phyloP scores from a whole-genome alignment of 2,113 vertebrate genomes.

The Numenius arquata region DNA sequence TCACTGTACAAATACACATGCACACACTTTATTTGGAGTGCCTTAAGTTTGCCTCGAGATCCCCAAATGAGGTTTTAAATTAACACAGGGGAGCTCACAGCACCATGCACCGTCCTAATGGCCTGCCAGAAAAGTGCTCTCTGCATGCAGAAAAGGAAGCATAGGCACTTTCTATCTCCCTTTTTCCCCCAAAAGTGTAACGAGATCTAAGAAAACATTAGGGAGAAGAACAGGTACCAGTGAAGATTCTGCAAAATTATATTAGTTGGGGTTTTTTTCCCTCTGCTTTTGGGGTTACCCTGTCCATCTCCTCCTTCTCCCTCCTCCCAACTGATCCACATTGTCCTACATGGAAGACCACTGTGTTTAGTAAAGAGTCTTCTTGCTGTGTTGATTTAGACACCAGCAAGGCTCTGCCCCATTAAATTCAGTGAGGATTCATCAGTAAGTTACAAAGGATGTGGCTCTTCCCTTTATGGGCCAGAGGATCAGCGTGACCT shows the following conservation, averaged over 20 bases:
- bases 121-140: neutral
- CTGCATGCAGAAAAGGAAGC: neutral
- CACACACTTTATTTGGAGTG: neutral
- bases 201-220: neutral
- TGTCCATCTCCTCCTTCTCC: neutral
- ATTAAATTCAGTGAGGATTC: constrained; percentile 7
- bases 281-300: neutral
- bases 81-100: neutral
- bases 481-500: neutral
- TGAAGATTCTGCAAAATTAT: neutral
- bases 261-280: accelerated
- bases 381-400: constrained; percentile 7
- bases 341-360: neutral
- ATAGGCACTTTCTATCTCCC: neutral
- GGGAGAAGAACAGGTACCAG: neutral
- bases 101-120: neutral
- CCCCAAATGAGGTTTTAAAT: constrained; percentile 41
- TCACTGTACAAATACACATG: neutral
- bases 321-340: neutral
- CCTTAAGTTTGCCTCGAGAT: neutral
- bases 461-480: neutral
- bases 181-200: neutral
- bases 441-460: neutral
- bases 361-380: neutral
- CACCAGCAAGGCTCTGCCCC: neutral